Percentiles rank a stretch among this genome's conserved stretches.
Conservation (phyloP, 2,888 invertebrate species). For the Lycia hirtaria region DNA sequence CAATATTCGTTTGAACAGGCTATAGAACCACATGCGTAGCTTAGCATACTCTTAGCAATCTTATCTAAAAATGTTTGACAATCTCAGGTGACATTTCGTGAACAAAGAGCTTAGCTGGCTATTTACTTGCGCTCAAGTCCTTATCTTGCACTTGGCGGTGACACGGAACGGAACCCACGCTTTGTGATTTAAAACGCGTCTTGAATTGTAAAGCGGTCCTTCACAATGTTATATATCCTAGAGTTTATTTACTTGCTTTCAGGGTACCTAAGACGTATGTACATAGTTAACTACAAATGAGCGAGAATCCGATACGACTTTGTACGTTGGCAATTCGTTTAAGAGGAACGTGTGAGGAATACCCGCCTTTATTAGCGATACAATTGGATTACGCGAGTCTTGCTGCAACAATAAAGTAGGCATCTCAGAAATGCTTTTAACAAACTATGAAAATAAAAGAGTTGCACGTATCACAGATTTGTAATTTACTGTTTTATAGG, state of each 20-base stretch:
- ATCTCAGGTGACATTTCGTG: not conserved
- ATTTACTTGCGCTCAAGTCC: slow-evolving; percentile 2
- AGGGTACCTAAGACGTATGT: not conserved
- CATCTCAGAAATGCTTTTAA: not conserved
- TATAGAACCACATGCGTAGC: no score
- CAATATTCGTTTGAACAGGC: no score
- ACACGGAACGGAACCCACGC: slow-evolving; percentile 9
- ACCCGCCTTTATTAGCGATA: slow-evolving; percentile 5
- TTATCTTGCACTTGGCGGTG: slow-evolving; percentile 12
- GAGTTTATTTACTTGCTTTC: no score
- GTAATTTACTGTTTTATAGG: not conserved
- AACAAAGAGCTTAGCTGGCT: not conserved
- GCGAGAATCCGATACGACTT: slow-evolving; percentile 6
- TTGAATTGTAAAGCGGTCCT: slow-evolving; percentile 14
- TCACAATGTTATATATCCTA: not conserved
- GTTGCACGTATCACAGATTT: not conserved
- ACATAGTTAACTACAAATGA: slow-evolving; percentile 16
- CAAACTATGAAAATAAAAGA: not conserved
- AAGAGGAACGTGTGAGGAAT: slow-evolving; percentile 16
- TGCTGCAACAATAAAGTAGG: slow-evolving; percentile 11
- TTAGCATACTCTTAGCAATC: no score
- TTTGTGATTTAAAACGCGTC: slow-evolving; percentile 15
- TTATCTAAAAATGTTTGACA: not conserved
- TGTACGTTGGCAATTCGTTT: slow-evolving; percentile 16
- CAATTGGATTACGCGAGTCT: slow-evolving; percentile 26